Evolutionary conservation across 2,113 vertebrate genomes (phyloP).

Genomic region (Peromyscus polionotus): DNA sequence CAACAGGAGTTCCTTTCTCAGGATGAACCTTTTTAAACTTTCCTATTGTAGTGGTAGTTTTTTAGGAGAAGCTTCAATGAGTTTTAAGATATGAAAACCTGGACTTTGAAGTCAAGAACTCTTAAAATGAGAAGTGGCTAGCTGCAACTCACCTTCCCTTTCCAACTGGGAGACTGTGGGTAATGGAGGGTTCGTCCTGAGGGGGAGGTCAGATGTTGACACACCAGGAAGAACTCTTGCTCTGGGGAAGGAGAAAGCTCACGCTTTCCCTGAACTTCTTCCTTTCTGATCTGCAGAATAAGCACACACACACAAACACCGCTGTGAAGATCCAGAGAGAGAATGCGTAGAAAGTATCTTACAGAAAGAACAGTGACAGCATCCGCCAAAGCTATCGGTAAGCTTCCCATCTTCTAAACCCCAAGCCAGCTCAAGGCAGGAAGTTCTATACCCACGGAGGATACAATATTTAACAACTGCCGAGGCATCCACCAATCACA

Average conservation of each 20-base stretch:
- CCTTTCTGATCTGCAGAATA: neutral
- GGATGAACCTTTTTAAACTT: neutral
- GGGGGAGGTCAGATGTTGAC: neutral
- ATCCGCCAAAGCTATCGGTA: fast-evolving
- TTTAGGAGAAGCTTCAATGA: neutral
- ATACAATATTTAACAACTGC: neutral
- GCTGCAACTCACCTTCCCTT: neutral
- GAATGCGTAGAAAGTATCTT: neutral
- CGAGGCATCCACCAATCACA: neutral
- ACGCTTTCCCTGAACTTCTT: neutral
- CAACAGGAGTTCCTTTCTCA: neutral
- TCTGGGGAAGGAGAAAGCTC: neutral
- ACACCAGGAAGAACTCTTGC: neutral
- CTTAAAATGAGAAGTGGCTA: neutral
- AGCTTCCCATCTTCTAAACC: neutral
- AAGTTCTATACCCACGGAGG: neutral
- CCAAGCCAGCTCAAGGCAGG: neutral
- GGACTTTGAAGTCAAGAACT: constrained; percentile 15
- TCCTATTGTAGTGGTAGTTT: neutral
- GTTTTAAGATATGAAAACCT: neutral
- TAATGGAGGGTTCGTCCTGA: neutral
- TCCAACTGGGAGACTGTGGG: neutral
- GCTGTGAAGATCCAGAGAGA: neutral
- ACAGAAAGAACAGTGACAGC: neutral
- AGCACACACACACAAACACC: fast-evolving